These are phyloP conservation scores for Malurus leucopterus DNA, from an alignment of 2,797 vertebrate genomes.

Conservation along the genomic window DNA sequence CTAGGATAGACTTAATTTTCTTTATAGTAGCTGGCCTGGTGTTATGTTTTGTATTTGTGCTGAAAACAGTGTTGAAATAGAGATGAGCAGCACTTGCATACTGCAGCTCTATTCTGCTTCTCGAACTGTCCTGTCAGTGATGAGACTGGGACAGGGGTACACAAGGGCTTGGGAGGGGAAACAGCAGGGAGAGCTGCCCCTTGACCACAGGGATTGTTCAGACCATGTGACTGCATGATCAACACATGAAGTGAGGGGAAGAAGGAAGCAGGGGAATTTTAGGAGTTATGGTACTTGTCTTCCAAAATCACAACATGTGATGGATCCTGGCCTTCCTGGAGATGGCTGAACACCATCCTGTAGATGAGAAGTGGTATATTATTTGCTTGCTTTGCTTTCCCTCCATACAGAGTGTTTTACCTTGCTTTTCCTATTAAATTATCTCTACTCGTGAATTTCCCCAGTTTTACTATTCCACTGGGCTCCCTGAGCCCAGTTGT, in stretches of 20 bases:
- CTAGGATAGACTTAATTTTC: too few relatives aligned
- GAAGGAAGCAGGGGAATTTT: neutral
- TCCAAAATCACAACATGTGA: neutral
- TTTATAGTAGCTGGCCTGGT: too few relatives aligned
- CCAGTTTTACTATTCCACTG: neutral
- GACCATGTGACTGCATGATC: neutral
- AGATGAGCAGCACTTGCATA: too few relatives aligned
- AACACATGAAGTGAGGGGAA: neutral
- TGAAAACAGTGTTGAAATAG: too few relatives aligned
- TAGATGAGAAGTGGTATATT: neutral
- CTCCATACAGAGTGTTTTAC: neutral
- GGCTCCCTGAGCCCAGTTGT: neutral
- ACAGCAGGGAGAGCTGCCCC: neutral
- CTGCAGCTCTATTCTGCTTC: too few relatives aligned
- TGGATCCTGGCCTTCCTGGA: rapidly evolving
- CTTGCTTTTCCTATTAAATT: neutral
- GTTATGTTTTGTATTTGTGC: too few relatives aligned
- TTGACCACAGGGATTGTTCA: too few relatives aligned
- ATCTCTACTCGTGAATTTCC: rapidly evolving
- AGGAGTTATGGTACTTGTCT: neutral
- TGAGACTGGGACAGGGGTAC: too few relatives aligned
- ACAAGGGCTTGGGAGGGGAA: too few relatives aligned
- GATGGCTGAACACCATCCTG: neutral
- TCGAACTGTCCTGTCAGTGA: too few relatives aligned
- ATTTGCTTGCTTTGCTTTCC: neutral